Percentiles rank a stretch among this genome's conserved stretches.
These are phyloP conservation scores for Drosophila hamatofila DNA, from an alignment of 2,888 invertebrate genomes.

Conservation along the genomic window DNA sequence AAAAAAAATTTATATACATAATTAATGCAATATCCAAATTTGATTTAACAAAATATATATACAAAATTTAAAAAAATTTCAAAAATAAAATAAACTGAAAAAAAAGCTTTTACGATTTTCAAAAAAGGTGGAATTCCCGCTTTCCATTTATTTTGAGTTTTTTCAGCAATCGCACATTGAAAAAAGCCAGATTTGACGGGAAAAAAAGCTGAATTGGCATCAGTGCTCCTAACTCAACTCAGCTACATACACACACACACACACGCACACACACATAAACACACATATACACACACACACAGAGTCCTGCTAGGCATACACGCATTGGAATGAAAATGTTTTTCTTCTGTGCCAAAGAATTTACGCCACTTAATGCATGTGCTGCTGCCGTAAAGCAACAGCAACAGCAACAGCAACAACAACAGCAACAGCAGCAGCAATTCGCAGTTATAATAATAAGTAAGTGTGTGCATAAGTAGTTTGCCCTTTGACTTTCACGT, in stretches of 20 bases:
- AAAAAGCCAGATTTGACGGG: no score
- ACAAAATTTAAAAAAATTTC: no score
- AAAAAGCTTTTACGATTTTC: no score
- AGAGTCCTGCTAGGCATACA: constrained; percentile 9
- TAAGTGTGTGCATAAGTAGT: constrained; percentile 34
- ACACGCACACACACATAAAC: not conserved
- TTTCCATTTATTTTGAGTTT: no score
- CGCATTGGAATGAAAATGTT: constrained; percentile 79
- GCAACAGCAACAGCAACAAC: not conserved
- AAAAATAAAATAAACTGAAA: no score
- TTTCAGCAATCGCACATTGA: no score
- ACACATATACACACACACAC: not conserved
- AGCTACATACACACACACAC: not conserved
- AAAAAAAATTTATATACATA: no score
- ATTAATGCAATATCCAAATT: no score
- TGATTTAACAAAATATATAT: no score
- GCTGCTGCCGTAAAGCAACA: constrained; percentile 28
- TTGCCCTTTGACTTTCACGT: constrained; percentile 41
- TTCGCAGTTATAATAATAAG: constrained; percentile 53
- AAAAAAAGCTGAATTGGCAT: no score
- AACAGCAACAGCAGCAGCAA: constrained; percentile 20
- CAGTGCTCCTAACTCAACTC: constrained; percentile 13
- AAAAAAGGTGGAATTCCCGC: no score
- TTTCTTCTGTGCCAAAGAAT: constrained; percentile 70
- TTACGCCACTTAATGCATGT: constrained; percentile 62